Evolutionary conservation across 1,140 invertebrate species (phyloP).

Genomic region (Hypothenemus hampei): DNA sequence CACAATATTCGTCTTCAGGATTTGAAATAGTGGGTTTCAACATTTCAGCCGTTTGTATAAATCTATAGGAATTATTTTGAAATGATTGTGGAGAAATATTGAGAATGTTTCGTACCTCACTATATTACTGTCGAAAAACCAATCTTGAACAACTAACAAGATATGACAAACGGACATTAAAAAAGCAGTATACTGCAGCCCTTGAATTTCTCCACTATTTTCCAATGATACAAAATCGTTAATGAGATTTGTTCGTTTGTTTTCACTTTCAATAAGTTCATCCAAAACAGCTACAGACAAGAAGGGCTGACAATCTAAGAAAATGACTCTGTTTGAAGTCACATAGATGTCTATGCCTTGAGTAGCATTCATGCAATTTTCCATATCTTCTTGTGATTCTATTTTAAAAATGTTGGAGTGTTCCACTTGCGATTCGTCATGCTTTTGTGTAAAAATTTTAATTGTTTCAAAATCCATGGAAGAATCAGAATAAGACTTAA

Average conservation of each 20-base stretch:
- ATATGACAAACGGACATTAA: constrained; percentile 86
- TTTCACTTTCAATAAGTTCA: constrained; percentile 48
- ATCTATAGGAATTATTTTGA: no score
- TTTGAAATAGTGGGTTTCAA: constrained; percentile 71
- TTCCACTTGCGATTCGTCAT: constrained; percentile 4
- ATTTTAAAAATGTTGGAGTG: constrained; percentile 47
- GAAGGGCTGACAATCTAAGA: constrained; percentile 57
- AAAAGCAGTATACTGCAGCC: constrained; percentile 76
- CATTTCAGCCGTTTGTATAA: constrained; percentile 81
- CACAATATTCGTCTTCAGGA: constrained; percentile 59
- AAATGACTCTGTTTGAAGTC: constrained; percentile 55
- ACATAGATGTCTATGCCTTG: constrained; percentile 59
- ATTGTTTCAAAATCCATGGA: constrained; percentile 22
- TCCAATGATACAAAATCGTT: constrained; percentile 58
- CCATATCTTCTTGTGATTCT: constrained; percentile 51
- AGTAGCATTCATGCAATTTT: constrained; percentile 51
- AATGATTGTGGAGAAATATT: background rate
- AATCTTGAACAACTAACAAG: constrained; percentile 79
- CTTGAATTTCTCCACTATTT: constrained; percentile 64
- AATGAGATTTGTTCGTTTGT: constrained; percentile 49
- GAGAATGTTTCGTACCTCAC: constrained; percentile 50
- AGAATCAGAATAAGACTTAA: constrained; percentile 25
- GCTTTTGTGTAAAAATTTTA: constrained; percentile 33
- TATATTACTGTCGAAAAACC: constrained; percentile 73
- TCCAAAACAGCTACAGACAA: constrained; percentile 62